Evolutionary conservation across 2,797 vertebrate species (phyloP).

Genomic region (Chelon labrosus): DNA sequence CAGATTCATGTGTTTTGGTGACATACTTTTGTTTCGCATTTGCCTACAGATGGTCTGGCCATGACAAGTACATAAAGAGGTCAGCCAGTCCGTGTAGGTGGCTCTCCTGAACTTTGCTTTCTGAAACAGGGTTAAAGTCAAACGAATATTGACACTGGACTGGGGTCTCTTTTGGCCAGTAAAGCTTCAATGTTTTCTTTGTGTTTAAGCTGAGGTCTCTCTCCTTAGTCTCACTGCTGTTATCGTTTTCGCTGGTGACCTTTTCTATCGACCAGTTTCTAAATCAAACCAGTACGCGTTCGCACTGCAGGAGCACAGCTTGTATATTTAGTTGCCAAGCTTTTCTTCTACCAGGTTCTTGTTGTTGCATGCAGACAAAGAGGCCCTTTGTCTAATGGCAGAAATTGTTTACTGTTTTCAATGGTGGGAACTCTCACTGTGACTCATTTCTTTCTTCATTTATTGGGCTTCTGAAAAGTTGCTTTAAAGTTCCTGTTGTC

Average conservation of each 20-base stretch:
- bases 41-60: conserved; percentile 55
- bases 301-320: conserved; percentile 45
- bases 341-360: conserved; percentile 74
- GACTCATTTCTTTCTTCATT: conserved; percentile 59
- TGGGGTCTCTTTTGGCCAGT: conserved; percentile 47
- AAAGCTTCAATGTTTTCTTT: conserved; percentile 54
- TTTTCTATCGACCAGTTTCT: conserved; percentile 54
- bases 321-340: conserved; percentile 70
- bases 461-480: conserved; percentile 37
- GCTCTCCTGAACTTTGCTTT: conserved; percentile 60
- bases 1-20: conserved; percentile 27
- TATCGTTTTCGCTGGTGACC: conserved; percentile 68
- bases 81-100: conserved; percentile 57
- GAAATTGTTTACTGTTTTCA: conserved; percentile 73
- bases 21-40: conserved; percentile 36
- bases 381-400: conserved; percentile 72
- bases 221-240: conserved; percentile 50
- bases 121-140: conserved; percentile 59
- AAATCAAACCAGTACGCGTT: conserved; percentile 59
- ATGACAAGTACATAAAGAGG: conserved; percentile 52
- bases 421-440: conserved; percentile 58
- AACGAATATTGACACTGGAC: conserved; percentile 78
- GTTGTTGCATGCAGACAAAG: conserved; percentile 70
- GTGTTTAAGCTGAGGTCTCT: conserved; percentile 25
- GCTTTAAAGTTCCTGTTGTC: conserved; percentile 49